Percentiles rank a stretch among this genome's conserved stretches.
Conservation (phyloP, 1,140 invertebrate species). For the Coptotermes formosanus region DNA sequence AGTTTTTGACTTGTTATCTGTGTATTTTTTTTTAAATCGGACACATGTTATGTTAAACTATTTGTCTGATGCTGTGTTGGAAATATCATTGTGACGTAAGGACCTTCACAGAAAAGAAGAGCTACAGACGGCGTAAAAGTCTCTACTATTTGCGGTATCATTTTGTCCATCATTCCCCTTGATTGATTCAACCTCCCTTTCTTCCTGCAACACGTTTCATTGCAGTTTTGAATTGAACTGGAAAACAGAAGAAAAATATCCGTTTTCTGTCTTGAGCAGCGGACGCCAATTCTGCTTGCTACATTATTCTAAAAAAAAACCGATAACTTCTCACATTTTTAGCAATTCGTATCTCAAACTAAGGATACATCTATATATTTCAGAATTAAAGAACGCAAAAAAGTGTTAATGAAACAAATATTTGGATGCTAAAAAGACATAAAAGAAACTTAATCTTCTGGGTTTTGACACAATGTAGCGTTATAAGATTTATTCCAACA, state of each 20-base stretch:
- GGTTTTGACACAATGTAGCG: too few relatives aligned
- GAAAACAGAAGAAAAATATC: neutral
- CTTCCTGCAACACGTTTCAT: neutral
- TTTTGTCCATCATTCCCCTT: slow-evolving; percentile 2
- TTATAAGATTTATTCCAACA: too few relatives aligned
- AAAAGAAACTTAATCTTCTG: too few relatives aligned
- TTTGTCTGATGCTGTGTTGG: neutral
- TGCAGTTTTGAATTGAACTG: neutral
- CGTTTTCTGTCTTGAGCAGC: neutral
- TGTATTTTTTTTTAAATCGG: neutral
- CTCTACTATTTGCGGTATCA: neutral
- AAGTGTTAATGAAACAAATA: too few relatives aligned
- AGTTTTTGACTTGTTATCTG: neutral
- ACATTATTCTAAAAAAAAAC: too few relatives aligned
- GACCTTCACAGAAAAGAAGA: neutral
- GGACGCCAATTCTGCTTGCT: neutral
- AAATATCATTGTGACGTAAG: neutral
- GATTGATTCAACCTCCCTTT: neutral
- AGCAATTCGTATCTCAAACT: too few relatives aligned
- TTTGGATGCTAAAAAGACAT: too few relatives aligned
- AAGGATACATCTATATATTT: too few relatives aligned
- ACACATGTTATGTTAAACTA: neutral
- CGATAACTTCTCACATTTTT: too few relatives aligned
- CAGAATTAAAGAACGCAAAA: too few relatives aligned
- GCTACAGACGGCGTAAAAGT: neutral